These are phyloP conservation scores for Hydra vulgaris DNA, from an alignment of 30 jellyfish, hydroid and myxozoan species.

Conservation along the genomic window DNA sequence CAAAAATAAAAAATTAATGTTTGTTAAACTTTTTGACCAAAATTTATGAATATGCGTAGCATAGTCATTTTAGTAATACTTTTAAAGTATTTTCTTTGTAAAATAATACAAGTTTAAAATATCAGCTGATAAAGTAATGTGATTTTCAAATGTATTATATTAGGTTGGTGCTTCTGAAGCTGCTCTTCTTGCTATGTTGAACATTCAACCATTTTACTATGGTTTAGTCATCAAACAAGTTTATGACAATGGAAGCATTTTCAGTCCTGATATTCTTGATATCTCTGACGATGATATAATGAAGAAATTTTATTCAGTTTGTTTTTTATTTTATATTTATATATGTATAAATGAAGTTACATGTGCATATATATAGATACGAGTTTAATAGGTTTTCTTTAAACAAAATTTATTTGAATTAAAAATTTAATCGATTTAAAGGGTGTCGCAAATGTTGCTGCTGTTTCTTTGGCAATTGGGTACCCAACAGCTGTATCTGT, in stretches of 20 bases:
- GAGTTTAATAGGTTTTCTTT: too few species aligned
- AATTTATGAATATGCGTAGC: too few species aligned
- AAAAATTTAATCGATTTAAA: too few species aligned
- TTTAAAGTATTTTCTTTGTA: too few species aligned
- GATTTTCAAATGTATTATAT: too few species aligned
- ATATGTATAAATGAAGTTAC: neutral
- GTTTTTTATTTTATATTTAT: slow-evolving; percentile 3
- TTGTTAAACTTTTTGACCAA: too few species aligned
- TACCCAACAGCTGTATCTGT: slow-evolving; percentile 98
- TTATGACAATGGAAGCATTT: slow-evolving; percentile 69
- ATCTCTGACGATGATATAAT: slow-evolving; percentile 68
- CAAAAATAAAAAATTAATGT: too few species aligned
- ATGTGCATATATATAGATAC: too few species aligned
- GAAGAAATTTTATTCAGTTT: slow-evolving; percentile 46
- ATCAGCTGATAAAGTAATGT: too few species aligned
- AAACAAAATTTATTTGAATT: too few species aligned
- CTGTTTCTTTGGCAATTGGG: slow-evolving; percentile 78
- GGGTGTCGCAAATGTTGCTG: slow-evolving; percentile 88
- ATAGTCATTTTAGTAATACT: too few species aligned
- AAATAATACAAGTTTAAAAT: too few species aligned
- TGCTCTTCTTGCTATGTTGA: slow-evolving; percentile 81
- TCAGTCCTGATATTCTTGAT: slow-evolving; percentile 77
- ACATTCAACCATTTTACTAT: slow-evolving; percentile 79
- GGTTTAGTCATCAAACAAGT: slow-evolving; percentile 68
- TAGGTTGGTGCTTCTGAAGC: slow-evolving; percentile 98